These are phyloP conservation scores for Mya arenaria DNA, from an alignment of 1,140 invertebrate species.

Conservation along the genomic window DNA sequence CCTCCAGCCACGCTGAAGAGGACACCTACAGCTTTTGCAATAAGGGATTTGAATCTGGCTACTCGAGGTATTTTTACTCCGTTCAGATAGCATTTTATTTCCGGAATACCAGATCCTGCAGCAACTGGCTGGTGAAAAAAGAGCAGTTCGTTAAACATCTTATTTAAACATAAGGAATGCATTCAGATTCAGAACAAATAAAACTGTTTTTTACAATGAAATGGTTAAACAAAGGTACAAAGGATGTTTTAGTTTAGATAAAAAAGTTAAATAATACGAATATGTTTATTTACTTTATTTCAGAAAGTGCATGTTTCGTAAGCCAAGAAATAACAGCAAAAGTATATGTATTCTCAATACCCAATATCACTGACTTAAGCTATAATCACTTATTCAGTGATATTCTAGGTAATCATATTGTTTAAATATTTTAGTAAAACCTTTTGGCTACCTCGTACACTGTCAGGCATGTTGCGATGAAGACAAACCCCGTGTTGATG, in stretches of 20 bases:
- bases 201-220: not conserved
- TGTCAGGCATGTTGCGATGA: constrained; percentile 91
- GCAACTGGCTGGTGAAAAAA: constrained; percentile 88
- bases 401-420: too few species aligned
- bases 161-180: not conserved
- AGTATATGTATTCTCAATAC: too few species aligned
- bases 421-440: too few species aligned
- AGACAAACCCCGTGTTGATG: constrained; percentile 89
- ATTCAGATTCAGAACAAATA: not conserved
- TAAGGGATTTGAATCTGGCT: constrained; percentile 92
- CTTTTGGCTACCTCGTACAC: constrained; percentile 88
- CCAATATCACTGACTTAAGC: too few species aligned
- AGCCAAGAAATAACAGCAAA: too few species aligned
- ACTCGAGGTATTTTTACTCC: constrained; percentile 88
- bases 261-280: too few species aligned
- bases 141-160: not conserved
- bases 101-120: constrained; percentile 97
- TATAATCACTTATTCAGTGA: too few species aligned
- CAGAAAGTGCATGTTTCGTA: too few species aligned
- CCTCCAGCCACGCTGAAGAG: constrained; percentile 75
- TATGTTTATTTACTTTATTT: too few species aligned
- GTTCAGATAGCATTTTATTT: constrained; percentile 99
- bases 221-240: not conserved
- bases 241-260: too few species aligned
- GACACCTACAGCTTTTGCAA: constrained; percentile 90